Base-by-base conservation (phyloP, 2,797 vertebrate genomes). In the Lacerta viridis region DNA sequence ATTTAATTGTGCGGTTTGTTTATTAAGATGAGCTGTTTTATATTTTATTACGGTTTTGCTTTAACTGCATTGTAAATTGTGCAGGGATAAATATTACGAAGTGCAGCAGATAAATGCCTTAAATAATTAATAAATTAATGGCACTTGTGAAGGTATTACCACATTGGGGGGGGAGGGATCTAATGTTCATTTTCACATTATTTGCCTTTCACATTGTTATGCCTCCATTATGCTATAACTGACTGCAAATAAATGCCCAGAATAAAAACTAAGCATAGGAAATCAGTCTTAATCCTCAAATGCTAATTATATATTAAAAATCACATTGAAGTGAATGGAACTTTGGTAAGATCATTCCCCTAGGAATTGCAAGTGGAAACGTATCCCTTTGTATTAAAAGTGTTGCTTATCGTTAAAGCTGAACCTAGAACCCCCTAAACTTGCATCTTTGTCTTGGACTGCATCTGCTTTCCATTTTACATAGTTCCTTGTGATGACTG, bases 401-500 rank as follows among this genome's bases (percentile, higher is more conserved):
- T 55, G 41, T 36, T 33, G 71, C 27, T 55, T 39, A 80, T 66
- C 4, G 18, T 2, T 84, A 71, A 84, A 75, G 33, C 61, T 74
- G 78, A 81, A 29, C 64, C 15, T 20, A 39, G 43, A 83, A 39
- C 46, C 36, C 68, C 46, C 10, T 71, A 25, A 23, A 23, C 85
- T 91, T 33, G 68, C 69, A 8, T 86, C 87, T 39, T 39, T 84
- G 41, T 20, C 78, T 77, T 74, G 9, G 36, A 90, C 90, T 80
- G 39, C 1, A 78, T 7, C 69, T 29, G 41, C 29, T 25, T 36
- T 84, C 46, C 46, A 29, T 61, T 29, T 66, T 80, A 69, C 46
- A 86, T 13, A 1, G 13, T 88, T 93, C 92, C 80, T 88, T 88
- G 39, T 64, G 7, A 90, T 39, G 79, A 69, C 46, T 87, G 78